Conservation (phyloP, 2,797 vertebrate species). For the Gallinago nigripennis region DNA sequence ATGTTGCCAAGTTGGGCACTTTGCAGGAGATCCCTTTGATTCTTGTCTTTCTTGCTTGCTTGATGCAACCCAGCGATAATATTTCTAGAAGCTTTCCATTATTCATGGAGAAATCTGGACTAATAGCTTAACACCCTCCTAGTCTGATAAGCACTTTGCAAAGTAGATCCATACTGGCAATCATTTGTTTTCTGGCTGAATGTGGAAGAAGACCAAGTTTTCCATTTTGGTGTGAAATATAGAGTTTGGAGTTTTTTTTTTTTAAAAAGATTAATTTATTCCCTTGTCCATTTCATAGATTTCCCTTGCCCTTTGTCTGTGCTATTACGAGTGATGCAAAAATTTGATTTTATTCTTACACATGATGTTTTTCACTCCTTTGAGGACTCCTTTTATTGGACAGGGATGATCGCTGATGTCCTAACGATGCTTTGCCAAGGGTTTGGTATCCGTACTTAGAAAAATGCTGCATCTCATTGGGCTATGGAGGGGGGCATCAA, state of each 20-base stretch:
- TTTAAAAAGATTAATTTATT: neutral
- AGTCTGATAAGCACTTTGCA: neutral
- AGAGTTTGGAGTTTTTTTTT: neutral
- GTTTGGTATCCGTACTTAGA: neutral
- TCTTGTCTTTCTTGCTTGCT: neutral
- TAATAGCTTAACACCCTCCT: neutral
- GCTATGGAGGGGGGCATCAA: neutral
- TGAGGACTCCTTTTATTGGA: neutral
- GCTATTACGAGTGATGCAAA: neutral
- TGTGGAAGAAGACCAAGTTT: neutral
- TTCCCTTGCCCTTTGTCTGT: neutral
- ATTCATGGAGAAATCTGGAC: neutral
- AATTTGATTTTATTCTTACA: neutral
- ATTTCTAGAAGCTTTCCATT: neutral
- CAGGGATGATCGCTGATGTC: neutral
- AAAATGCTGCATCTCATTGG: neutral
- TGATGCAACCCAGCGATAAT: neutral
- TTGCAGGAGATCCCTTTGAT: neutral
- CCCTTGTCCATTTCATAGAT: neutral
- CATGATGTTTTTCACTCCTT: neutral
- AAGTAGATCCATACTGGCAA: neutral
- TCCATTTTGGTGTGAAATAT: neutral
- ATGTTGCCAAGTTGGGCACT: neutral
- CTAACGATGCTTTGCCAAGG: rapidly evolving
- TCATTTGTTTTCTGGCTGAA: neutral